Percentiles rank a stretch among this genome's conserved stretches.
Conservation (phyloP, 2,888 invertebrate genomes). For the Parascotia fuliginaria region DNA sequence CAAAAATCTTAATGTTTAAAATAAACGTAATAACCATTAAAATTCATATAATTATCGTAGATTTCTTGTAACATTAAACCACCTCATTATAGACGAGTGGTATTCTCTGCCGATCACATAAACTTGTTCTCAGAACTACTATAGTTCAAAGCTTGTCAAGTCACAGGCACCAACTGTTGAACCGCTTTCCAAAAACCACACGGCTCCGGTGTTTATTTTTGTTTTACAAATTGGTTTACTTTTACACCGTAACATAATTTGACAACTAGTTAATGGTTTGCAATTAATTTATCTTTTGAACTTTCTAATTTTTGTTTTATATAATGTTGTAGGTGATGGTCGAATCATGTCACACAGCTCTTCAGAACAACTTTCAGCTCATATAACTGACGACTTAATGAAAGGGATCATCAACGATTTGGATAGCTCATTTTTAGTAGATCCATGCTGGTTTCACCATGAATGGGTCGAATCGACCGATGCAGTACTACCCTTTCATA, state of each 20-base stretch:
- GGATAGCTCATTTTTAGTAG: too few species aligned
- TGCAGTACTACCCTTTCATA: too few species aligned
- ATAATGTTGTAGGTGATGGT: too few species aligned
- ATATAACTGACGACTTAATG: too few species aligned
- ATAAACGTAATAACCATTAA: too few species aligned
- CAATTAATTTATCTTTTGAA: too few species aligned
- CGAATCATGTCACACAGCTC: too few species aligned
- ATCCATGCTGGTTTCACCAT: too few species aligned
- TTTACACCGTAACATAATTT: constrained; percentile 46
- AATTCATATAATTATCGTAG: background rate
- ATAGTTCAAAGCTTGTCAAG: constrained; percentile 33
- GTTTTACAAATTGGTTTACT: constrained; percentile 48
- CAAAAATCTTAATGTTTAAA: background rate
- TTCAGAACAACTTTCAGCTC: too few species aligned
- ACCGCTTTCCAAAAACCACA: constrained; percentile 47
- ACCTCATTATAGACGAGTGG: background rate
- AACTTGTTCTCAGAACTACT: constrained; percentile 27
- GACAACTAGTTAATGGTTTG: background rate
- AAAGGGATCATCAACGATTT: too few species aligned
- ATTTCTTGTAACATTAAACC: constrained; percentile 2
- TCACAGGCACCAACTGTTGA: constrained; percentile 21
- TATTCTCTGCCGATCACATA: constrained; percentile 18
- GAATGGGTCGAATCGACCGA: too few species aligned
- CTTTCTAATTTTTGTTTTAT: too few species aligned
- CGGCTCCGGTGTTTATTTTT: constrained; percentile 54